Conservation (phyloP, 2,113 vertebrate genomes). For the Thomomys bottae region DNA sequence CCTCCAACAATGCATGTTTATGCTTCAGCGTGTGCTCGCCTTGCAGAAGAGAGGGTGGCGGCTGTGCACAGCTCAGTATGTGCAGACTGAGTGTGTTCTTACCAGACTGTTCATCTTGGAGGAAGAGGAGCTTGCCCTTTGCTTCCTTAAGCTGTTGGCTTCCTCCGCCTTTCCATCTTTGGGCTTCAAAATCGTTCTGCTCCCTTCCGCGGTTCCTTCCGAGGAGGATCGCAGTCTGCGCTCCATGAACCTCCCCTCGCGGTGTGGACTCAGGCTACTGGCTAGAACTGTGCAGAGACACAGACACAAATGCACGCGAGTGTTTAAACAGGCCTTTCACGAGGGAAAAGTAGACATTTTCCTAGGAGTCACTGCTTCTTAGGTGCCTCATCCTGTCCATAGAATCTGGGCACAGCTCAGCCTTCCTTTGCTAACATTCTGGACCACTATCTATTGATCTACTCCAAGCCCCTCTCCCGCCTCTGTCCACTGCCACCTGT, state of each 20-base stretch:
- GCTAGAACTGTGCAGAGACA: conserved; percentile 81
- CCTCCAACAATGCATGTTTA: neutral
- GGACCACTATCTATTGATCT: neutral
- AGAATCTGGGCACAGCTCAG: neutral
- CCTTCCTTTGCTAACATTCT: neutral
- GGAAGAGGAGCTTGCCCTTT: conserved; percentile 93
- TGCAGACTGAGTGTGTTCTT: conserved; percentile 72
- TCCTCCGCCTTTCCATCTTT: conserved; percentile 90
- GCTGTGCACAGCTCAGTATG: accelerated
- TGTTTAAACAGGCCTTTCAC: neutral
- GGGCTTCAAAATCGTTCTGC: conserved; percentile 90
- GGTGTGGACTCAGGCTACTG: conserved; percentile 91
- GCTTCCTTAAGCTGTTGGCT: conserved; percentile 88
- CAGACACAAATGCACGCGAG: neutral
- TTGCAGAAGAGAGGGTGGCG: neutral
- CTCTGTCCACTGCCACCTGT: neutral
- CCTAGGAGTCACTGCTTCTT: neutral
- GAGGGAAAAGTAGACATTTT: no score
- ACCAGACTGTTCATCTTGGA: conserved; percentile 99
- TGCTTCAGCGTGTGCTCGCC: neutral
- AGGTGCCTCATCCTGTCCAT: neutral
- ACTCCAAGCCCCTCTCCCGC: neutral
- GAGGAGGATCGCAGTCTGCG: conserved; percentile 94
- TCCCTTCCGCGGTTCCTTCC: conserved; percentile 94
- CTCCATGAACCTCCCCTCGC: conserved; percentile 93